Conservation (phyloP, 2,888 invertebrate genomes). For the Cryptocephalus moraei region DNA sequence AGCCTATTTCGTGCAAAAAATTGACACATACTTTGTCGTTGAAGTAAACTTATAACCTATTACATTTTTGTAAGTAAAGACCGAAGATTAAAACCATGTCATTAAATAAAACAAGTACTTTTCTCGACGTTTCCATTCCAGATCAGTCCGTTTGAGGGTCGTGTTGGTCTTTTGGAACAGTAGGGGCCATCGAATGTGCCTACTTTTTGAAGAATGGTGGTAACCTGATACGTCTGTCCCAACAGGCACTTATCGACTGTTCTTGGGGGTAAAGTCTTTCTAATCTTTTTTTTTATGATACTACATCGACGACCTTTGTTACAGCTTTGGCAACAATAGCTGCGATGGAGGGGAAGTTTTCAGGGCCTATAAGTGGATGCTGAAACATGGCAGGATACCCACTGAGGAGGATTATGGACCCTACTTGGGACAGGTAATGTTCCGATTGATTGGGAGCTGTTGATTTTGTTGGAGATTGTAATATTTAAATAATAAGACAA, state of each 20-base stretch:
- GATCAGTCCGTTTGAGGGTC: slow-evolving; percentile 97
- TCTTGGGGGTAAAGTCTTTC: slow-evolving; percentile 65
- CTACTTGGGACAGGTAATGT: slow-evolving; percentile 70
- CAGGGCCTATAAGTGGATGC: slow-evolving; percentile 86
- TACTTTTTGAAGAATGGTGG: slow-evolving; percentile 75
- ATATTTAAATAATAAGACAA: neutral
- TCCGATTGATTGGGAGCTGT: too few relatives aligned
- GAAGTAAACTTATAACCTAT: too few relatives aligned
- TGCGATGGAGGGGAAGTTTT: slow-evolving; percentile 98
- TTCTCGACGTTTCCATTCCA: slow-evolving; percentile 24
- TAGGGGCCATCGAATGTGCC: slow-evolving; percentile 88
- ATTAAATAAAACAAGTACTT: too few relatives aligned
- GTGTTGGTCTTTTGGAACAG: slow-evolving; percentile 94
- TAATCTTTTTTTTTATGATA: too few relatives aligned
- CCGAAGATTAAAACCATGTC: too few relatives aligned
- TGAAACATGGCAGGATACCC: slow-evolving; percentile 78
- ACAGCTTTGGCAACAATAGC: slow-evolving; percentile 81
- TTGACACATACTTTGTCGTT: too few relatives aligned
- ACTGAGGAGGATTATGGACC: slow-evolving; percentile 86
- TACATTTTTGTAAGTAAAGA: too few relatives aligned
- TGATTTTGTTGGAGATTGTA: slow-evolving; percentile 3
- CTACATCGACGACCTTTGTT: too few relatives aligned
- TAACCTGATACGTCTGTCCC: slow-evolving; percentile 72
- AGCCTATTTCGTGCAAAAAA: too few relatives aligned
- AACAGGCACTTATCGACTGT: slow-evolving; percentile 91